Conservation (phyloP, 2,113 vertebrate genomes). For the Labeo catla region DNA sequence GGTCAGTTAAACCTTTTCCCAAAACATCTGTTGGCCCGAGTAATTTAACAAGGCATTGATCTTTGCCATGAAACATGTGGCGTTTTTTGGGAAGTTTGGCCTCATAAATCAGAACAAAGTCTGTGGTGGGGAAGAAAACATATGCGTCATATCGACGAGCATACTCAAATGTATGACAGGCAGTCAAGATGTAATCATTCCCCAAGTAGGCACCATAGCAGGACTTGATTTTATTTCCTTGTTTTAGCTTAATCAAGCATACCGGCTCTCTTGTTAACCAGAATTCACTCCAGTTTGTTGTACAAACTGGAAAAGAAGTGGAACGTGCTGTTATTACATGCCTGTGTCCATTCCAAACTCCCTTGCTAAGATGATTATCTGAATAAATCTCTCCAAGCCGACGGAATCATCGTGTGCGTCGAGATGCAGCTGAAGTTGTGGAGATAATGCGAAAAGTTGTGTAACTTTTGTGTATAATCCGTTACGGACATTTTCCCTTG, state of each 20-base stretch:
- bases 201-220: constrained; percentile 27
- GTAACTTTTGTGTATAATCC: too few relatives aligned
- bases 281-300: not conserved
- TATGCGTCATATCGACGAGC: not conserved
- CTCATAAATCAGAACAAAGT: not conserved
- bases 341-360: too few relatives aligned
- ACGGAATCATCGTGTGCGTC: too few relatives aligned
- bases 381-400: too few relatives aligned
- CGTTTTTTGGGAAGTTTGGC: not conserved
- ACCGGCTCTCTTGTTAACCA: not conserved
- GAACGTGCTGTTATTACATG: too few relatives aligned
- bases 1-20: constrained; percentile 16
- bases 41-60: constrained; percentile 33
- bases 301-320: too few relatives aligned
- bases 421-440: too few relatives aligned
- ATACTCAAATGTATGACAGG: not conserved
- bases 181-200: not conserved
- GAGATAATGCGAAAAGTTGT: too few relatives aligned
- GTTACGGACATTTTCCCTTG: too few relatives aligned
- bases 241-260: constrained; percentile 2
- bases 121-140: not conserved
- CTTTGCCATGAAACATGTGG: not conserved
- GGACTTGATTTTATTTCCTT: not conserved
- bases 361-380: too few relatives aligned
- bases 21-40: not conserved